Evolutionary conservation across 2,888 invertebrate genomes (phyloP).

Genomic region (Dendrolimus houi): DNA sequence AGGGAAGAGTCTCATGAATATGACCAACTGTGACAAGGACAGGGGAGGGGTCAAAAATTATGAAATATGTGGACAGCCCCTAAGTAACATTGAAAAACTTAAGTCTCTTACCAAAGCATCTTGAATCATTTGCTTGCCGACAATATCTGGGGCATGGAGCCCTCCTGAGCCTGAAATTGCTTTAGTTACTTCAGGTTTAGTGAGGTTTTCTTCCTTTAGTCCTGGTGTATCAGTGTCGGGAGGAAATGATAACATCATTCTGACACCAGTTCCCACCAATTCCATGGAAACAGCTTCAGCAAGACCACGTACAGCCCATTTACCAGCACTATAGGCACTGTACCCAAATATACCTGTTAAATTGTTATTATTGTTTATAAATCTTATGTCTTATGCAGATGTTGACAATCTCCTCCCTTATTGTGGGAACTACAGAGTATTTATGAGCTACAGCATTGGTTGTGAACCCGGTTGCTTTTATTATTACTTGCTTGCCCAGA

Average conservation of each 20-base stretch:
- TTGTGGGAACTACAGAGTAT: no score
- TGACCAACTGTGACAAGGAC: no score
- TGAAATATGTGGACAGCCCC: no score
- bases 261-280: conserved; percentile 86
- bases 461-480: no score
- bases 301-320: conserved; percentile 96
- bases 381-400: not conserved
- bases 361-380: not conserved
- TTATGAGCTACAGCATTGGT: no score
- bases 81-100: no score
- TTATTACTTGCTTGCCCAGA: no score
- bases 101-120: conserved; percentile 83
- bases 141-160: conserved; percentile 84
- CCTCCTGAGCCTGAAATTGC: conserved; percentile 89
- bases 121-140: conserved; percentile 85
- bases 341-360: conserved; percentile 90
- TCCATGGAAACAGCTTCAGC: conserved; percentile 98
- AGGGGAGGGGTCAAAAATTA: no score
- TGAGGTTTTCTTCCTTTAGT: conserved; percentile 88
- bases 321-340: conserved; percentile 93
- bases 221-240: conserved; percentile 99
- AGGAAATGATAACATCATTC: conserved; percentile 91
- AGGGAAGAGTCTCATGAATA: no score
- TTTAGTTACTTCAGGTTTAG: conserved; percentile 92
- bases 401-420: no score